phyloP scores from a whole-genome alignment of 2,113 vertebrate species.

The Sinocyclocheilus grahami region DNA sequence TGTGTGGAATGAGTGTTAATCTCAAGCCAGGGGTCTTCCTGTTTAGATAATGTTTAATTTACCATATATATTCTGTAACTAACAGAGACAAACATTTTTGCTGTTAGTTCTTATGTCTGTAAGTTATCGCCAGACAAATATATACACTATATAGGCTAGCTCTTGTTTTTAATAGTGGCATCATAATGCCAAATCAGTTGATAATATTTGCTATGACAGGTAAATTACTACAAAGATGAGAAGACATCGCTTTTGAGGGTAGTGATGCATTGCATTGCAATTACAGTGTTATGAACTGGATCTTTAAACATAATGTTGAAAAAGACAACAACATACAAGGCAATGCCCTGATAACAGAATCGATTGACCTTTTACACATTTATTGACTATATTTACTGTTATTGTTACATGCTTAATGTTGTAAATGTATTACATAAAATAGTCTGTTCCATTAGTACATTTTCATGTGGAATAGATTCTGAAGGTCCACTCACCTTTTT shows the following conservation, averaged over 20 bases:
- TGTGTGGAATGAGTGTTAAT: constrained; percentile 6
- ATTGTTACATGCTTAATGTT: not conserved
- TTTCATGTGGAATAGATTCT: not conserved
- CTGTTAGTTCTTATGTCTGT: not conserved
- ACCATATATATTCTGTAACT: not conserved
- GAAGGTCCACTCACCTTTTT: not conserved
- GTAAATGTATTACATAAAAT: not conserved
- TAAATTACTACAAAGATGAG: not conserved
- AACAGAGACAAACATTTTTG: too few relatives aligned
- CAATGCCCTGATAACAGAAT: not conserved
- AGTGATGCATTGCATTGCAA: not conserved
- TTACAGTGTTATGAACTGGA: not conserved
- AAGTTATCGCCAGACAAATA: not conserved
- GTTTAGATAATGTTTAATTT: constrained; percentile 12
- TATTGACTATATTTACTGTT: not conserved
- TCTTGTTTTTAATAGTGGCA: not conserved
- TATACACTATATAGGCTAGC: not conserved
- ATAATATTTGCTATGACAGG: not conserved
- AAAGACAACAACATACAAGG: not conserved
- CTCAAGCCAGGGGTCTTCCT: not conserved
- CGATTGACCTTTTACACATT: not conserved
- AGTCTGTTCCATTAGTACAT: not conserved
- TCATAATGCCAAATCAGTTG: not conserved
- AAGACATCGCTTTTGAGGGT: not conserved
- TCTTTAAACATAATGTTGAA: not conserved